phyloP scores from a whole-genome alignment of 1,140 invertebrate genomes.

The Steinernema feltiae region DNA sequence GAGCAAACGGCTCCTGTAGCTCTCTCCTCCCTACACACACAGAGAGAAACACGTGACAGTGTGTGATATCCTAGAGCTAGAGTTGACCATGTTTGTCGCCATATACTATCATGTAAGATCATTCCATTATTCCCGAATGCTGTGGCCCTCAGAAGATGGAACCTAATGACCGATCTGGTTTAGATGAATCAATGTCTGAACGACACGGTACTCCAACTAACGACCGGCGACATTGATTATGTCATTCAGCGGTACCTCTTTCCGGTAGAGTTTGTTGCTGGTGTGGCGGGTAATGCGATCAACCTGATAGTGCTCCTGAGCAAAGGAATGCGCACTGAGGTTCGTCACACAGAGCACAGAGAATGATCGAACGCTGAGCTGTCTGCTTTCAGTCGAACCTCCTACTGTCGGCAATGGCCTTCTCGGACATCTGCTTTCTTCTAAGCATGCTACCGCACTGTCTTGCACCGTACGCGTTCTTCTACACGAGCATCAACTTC shows the following conservation, averaged over 20 bases:
- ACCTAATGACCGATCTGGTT: background rate
- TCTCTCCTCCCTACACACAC: too few species aligned
- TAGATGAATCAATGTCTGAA: constrained; percentile 2
- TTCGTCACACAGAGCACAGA: background rate
- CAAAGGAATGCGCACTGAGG: constrained; percentile 34
- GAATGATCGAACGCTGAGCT: background rate
- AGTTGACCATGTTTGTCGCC: background rate
- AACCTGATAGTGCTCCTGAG: constrained; percentile 46
- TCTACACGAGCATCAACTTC: constrained; percentile 42
- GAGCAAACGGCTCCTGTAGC: too few species aligned
- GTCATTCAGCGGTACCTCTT: constrained; percentile 48
- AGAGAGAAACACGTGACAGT: too few species aligned
- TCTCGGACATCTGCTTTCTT: constrained; percentile 47
- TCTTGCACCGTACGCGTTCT: constrained; percentile 44
- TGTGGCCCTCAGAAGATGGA: background rate
- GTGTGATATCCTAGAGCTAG: background rate
- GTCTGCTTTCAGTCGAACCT: constrained; percentile 43
- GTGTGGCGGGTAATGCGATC: constrained; percentile 45
- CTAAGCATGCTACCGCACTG: constrained; percentile 46
- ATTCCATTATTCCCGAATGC: background rate
- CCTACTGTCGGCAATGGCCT: constrained; percentile 49
- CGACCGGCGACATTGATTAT: constrained; percentile 32
- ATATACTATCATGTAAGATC: background rate
- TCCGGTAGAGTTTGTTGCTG: constrained; percentile 45
- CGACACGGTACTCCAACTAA: constrained; percentile 19